Evolutionary conservation across 2,113 vertebrate genomes (phyloP).

Genomic region (Hypocryptadius cinnamomeus): DNA sequence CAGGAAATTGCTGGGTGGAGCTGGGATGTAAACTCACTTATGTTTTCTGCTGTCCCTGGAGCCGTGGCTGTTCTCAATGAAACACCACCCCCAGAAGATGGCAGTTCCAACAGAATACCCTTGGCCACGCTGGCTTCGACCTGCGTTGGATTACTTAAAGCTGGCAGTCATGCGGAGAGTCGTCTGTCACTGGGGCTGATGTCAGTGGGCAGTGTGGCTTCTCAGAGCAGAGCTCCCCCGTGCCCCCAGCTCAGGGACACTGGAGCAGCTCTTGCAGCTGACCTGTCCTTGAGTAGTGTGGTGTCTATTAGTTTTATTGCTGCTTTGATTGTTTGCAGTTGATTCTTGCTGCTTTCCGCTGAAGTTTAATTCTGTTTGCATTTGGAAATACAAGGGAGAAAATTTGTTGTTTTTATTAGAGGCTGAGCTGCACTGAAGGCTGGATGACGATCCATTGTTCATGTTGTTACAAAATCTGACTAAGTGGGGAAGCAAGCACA

Average conservation of each 20-base stretch:
- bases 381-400: neutral
- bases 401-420: constrained; percentile 11
- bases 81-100: neutral
- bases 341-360: neutral
- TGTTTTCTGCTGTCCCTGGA: neutral
- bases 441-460: neutral
- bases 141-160: neutral
- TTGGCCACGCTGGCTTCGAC: neutral
- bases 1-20: neutral
- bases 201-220: neutral
- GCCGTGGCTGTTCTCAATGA: neutral
- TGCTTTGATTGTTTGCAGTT: neutral
- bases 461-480: neutral
- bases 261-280: neutral
- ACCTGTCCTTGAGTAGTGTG: neutral
- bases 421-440: neutral
- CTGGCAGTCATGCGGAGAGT: neutral
- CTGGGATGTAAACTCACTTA: neutral
- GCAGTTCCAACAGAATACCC: constrained; percentile 20
- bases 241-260: neutral
- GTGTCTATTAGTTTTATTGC: constrained; percentile 18
- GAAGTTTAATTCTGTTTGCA: neutral
- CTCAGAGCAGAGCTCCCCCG: accelerated
- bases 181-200: neutral
- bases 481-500: neutral